Evolutionary conservation across 2,888 invertebrate genomes (phyloP), one percentile per base, ranked within the genome.

Genomic region (Linnaemya vulpina): DNA sequence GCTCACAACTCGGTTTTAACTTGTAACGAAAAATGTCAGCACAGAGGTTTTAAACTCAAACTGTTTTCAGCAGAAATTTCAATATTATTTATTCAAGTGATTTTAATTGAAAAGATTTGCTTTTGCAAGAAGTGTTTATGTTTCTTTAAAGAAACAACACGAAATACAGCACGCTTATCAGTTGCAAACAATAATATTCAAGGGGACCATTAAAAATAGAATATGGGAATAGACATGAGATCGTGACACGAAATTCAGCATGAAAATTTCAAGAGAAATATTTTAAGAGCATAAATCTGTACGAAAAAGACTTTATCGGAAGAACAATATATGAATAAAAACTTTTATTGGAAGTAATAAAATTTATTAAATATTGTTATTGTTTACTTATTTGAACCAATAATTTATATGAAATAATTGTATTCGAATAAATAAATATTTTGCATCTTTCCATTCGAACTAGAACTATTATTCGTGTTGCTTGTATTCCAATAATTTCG

Each of bases 21-120:
- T 53, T 70, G 22, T 55, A 38, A 53, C 17, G 53, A 53, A 51
- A 53, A 51, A 17, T n/a, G 13, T 17, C 71, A 49, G 11, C n/a
- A 30, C 30, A 60, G 8, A 46, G 13, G 30, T 58, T 58, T 58
- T 30, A 58, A 71, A 58, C 13, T 30, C 30, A 46, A 58, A 71
- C 46, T 60, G 17, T 53, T 51, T 49, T 13, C 5, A 53, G 20
- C 40, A 75, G 40, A 40, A 43, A 43, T 63, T 75, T 62, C 30
- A 25, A 49, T 76, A 55, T 22, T 35, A 10, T 17, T 17, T 65
- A 25, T 55, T 40, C 2, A 67, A 80, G 51, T 67, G 65, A 73
- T 15, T 38, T 58, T 1, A 55, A 51, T 73, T 65, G 22, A 13
- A 46, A 46, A 55, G 35, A 71, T n/a, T 46, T 35, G 17, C 40